phyloP scores from a whole-genome alignment of 2,888 invertebrate species.

The Aleiodes testaceus region DNA sequence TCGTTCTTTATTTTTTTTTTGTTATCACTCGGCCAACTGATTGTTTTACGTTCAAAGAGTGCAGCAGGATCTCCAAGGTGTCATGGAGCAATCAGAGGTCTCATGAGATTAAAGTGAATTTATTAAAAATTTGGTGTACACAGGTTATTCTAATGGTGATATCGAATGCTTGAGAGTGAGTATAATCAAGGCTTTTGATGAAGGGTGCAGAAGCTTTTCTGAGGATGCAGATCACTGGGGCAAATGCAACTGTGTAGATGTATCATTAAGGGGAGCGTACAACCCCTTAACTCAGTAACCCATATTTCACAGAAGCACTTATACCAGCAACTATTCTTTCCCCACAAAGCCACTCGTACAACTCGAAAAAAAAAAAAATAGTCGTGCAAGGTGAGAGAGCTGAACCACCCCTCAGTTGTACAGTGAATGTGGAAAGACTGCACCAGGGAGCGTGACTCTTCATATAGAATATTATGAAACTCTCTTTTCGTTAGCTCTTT shows the following conservation, averaged over 20 bases:
- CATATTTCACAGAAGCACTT: conserved; percentile 70
- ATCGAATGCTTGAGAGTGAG: not conserved
- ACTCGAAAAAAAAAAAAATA: conserved; percentile 63
- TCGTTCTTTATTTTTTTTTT: not conserved
- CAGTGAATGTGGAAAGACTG: conserved; percentile 9
- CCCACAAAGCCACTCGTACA: conserved; percentile 67
- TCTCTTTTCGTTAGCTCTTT: conserved; percentile 13
- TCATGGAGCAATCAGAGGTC: too few species aligned
- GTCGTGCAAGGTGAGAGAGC: conserved; percentile 57
- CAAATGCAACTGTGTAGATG: conserved; percentile 53
- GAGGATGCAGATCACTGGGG: conserved; percentile 27
- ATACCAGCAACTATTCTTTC: conserved; percentile 65
- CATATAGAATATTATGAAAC: conserved; percentile 33
- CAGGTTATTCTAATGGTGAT: conserved; percentile 21
- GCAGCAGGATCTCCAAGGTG: too few species aligned
- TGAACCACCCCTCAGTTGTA: not conserved
- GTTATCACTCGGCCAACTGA: not conserved
- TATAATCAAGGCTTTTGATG: conserved; percentile 28
- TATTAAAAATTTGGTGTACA: not conserved
- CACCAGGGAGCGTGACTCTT: conserved; percentile 14
- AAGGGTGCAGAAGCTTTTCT: conserved; percentile 47
- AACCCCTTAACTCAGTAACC: conserved; percentile 69
- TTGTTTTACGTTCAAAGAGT: not conserved
- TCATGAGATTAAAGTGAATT: not conserved
- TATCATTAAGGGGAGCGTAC: conserved; percentile 65